Base-by-base conservation (phyloP, 2,797 vertebrate species). In the Microctenopoma lineatum region DNA sequence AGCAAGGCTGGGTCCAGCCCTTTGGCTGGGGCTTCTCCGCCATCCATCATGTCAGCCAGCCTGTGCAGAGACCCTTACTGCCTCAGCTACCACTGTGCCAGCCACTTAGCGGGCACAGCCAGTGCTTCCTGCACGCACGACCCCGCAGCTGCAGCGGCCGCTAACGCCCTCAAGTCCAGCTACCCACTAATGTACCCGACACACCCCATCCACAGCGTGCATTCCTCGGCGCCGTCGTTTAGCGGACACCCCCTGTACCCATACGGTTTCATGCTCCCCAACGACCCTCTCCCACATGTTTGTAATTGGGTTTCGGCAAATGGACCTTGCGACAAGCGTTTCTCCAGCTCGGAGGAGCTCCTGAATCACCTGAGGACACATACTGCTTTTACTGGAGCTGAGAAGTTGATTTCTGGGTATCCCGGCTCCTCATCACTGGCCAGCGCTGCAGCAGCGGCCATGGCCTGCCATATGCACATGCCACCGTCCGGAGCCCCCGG, bases 391-490 rank as follows among this genome's bases (percentile, higher is more conserved):
- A 96, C 96, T 1, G 97, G 97, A 83, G 95, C 96, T 21, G 97
- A 97, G 83, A 95, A 95, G 92, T 92, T 98, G 79, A 96, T 98
- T 75, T 95, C 96, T 61, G 94, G 96, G 61, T 98, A 98, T 81
- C 97, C 96, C 41, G 94, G 96, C 69, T 98, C 97, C 14, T 97
- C 96, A 0, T 98, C 97, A 0, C 91, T 98, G 88, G 97, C 96
- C 91, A 97, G 95, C 84, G 97, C 97, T 4, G 97, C 97, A 0
- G 97, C 97, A 3, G 96, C 96, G 38, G 97, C 97, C 84, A 98
- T 99, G 97, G 97, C 98, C 1, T 99, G 97, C 90, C 97, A 98
- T 85, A 98, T 98, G 96, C 98, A 99, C 94, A 97, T 98, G 94
- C 97, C 97, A 60, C 97, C 93, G 45, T 96, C 96, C 70, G 97